Evolutionary conservation across 2,113 vertebrate species (phyloP).

Genomic region (Tapirus terrestris): DNA sequence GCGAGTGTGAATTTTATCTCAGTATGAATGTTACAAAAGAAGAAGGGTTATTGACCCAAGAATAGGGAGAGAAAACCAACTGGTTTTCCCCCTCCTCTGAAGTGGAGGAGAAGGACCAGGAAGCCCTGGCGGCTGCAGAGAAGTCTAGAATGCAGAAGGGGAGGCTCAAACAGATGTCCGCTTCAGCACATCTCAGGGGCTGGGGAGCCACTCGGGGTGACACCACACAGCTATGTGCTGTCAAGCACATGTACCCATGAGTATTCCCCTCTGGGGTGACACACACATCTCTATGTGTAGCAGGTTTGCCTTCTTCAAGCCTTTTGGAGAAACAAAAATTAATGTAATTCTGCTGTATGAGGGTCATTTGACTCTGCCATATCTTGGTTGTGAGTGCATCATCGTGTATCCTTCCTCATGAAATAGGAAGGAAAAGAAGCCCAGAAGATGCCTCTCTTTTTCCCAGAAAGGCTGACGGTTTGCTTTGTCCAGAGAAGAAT

Average conservation of each 20-base stretch:
- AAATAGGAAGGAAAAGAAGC: background rate
- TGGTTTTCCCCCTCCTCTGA: background rate
- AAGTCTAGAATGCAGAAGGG: background rate
- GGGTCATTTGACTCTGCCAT: background rate
- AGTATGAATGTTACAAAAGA: background rate
- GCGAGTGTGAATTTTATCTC: background rate
- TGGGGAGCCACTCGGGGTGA: background rate
- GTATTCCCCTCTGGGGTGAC: background rate
- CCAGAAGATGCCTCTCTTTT: background rate
- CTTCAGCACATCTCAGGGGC: rapidly evolving
- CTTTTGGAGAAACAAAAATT: background rate
- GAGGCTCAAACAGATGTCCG: background rate
- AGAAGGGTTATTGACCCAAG: background rate
- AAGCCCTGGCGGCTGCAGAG: background rate
- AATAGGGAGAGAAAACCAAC: background rate
- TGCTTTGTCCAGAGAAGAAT: background rate
- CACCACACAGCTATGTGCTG: background rate
- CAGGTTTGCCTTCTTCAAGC: background rate
- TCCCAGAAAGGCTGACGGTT: background rate
- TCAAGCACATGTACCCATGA: background rate
- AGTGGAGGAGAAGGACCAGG: background rate
- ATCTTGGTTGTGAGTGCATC: background rate
- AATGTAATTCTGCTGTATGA: background rate
- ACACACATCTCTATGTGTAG: background rate
- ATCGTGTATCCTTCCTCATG: background rate